Conservation (phyloP, 2,113 vertebrate species). For the Chaetorhynchus papuensis region DNA sequence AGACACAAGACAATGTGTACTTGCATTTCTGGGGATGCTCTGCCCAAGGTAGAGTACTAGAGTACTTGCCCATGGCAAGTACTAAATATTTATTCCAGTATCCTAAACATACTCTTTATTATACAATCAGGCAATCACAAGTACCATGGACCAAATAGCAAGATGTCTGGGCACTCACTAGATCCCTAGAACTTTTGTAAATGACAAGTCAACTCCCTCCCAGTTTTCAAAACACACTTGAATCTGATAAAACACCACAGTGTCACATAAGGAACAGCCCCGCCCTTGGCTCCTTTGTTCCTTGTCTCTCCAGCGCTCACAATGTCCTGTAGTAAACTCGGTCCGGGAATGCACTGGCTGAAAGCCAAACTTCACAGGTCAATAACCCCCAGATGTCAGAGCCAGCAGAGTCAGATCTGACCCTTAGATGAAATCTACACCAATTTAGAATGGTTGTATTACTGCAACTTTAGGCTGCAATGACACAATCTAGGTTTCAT, state of each 20-base stretch:
- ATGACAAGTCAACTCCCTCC: not conserved
- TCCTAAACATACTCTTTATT: not conserved
- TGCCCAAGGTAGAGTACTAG: not conserved
- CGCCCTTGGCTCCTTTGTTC: not conserved
- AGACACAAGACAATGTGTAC: not conserved
- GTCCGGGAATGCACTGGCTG: not conserved
- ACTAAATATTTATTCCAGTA: not conserved
- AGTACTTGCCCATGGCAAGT: not conserved
- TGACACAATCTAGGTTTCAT: not conserved
- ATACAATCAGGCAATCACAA: not conserved
- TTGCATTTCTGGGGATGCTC: not conserved
- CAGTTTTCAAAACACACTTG: not conserved
- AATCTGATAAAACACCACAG: not conserved
- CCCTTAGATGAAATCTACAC: accelerated
- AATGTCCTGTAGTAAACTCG: not conserved
- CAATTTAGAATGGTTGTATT: not conserved
- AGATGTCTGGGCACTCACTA: not conserved
- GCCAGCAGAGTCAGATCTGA: not conserved
- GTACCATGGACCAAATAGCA: not conserved
- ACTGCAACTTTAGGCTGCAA: not conserved
- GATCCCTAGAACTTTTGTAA: not conserved
- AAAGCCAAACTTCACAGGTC: not conserved
- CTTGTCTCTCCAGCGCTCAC: not conserved
- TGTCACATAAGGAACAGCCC: not conserved
- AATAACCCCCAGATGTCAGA: not conserved